Percentiles rank a stretch among this genome's conserved stretches.
Evolutionary conservation across 2,797 vertebrate species (phyloP).

Genomic region (Phataginus tetradactyla): DNA sequence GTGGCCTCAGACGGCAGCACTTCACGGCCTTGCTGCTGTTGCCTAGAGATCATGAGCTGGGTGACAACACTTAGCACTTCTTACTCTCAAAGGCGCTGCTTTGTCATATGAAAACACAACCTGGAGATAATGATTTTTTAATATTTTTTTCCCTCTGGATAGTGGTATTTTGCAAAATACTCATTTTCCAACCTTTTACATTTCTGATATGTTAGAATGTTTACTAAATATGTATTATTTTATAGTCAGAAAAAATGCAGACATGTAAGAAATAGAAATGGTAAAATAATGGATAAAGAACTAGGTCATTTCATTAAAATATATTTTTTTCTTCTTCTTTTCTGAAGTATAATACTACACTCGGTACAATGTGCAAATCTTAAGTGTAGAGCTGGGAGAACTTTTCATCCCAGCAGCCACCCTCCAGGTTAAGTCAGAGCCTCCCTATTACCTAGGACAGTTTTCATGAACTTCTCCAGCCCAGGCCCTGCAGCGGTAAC

Average conservation of each 20-base stretch:
- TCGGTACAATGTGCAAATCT: not conserved
- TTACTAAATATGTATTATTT: not conserved
- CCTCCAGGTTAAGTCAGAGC: not conserved
- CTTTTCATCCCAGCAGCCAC: not conserved
- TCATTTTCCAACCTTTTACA: not conserved
- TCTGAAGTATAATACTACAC: not conserved
- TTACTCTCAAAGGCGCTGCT: not conserved
- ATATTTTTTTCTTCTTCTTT: not conserved
- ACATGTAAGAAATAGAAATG: not conserved
- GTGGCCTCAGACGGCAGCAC: not conserved
- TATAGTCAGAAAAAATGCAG: not conserved
- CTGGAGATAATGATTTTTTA: not conserved
- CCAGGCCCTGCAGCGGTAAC: not conserved
- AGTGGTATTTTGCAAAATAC: not conserved
- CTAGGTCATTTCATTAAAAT: slow-evolving; percentile 4
- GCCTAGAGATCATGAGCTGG: not conserved
- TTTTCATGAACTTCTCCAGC: not conserved
- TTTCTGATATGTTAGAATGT: not conserved
- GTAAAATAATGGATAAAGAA: not conserved
- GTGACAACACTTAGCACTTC: not conserved
- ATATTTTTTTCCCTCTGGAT: not conserved
- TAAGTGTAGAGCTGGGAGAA: not conserved
- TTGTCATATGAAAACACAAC: not conserved
- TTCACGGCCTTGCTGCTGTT: not conserved
- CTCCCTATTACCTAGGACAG: not conserved